These are phyloP conservation scores for Spilarctia lutea DNA, from an alignment of 2,888 invertebrate species.

Conservation along the genomic window DNA sequence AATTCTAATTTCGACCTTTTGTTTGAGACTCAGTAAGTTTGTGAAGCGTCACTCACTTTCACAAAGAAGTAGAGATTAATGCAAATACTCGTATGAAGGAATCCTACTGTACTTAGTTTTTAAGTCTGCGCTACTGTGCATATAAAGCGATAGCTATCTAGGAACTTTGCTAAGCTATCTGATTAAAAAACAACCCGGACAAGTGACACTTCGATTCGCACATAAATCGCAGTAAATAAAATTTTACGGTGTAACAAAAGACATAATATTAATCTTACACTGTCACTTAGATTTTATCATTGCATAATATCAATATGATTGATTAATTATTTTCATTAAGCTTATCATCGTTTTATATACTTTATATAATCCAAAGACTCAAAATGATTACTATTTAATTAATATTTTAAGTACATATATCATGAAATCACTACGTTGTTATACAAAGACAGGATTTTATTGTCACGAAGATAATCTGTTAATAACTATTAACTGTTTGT, in stretches of 20 bases:
- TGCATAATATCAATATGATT: slow-evolving; percentile 5
- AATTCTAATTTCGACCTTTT: background rate
- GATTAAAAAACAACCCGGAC: background rate
- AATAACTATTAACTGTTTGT: background rate
- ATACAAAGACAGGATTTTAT: background rate
- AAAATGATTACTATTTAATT: background rate
- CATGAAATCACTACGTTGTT: slow-evolving; percentile 1
- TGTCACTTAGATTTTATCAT: slow-evolving; percentile 4
- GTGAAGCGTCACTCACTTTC: background rate
- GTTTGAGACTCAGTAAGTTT: background rate
- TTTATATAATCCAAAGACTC: slow-evolving; percentile 1
- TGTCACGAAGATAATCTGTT: background rate
- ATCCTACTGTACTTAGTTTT: background rate
- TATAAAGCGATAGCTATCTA: background rate
- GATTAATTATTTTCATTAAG: slow-evolving; percentile 12
- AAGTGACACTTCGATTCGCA: background rate
- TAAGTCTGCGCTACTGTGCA: background rate
- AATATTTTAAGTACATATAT: background rate
- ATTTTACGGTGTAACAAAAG: background rate
- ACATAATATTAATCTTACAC: background rate
- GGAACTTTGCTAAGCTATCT: background rate
- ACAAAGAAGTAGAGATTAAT: background rate
- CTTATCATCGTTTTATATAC: background rate
- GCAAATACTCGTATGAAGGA: background rate
- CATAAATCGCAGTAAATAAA: background rate